Conservation (phyloP, 53 echinoderm and acorn worm genomes). For the Patiria pectinifera region DNA sequence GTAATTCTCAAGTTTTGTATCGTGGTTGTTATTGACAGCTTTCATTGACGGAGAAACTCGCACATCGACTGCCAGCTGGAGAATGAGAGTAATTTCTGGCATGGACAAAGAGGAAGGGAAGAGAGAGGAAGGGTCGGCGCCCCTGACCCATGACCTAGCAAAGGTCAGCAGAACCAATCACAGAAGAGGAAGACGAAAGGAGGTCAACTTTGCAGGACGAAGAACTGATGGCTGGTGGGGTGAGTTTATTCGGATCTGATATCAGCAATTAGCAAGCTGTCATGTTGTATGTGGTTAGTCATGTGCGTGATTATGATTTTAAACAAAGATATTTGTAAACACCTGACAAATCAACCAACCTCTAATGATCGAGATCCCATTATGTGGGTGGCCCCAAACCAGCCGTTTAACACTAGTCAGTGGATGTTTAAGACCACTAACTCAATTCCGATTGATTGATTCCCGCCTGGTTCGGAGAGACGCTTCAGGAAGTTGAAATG, state of each 20-base stretch:
- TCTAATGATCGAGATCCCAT: too few species aligned
- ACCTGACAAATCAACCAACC: too few species aligned
- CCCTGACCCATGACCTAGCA: slow-evolving; percentile 79
- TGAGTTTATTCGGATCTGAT: slow-evolving; percentile 42
- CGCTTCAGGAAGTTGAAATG: too few species aligned
- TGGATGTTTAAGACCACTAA: too few species aligned
- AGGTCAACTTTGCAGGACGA: slow-evolving; percentile 68
- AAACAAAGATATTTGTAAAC: too few species aligned
- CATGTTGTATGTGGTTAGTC: too few species aligned
- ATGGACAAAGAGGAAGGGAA: slow-evolving; percentile 63
- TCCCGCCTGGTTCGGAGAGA: too few species aligned
- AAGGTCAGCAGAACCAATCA: slow-evolving; percentile 69
- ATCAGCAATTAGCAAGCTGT: too few species aligned
- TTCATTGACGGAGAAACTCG: slow-evolving; percentile 43
- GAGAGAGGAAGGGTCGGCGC: slow-evolving; percentile 77
- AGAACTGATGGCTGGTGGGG: slow-evolving; percentile 82
- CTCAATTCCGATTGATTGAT: too few species aligned
- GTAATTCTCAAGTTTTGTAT: not conserved
- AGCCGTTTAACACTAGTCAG: too few species aligned
- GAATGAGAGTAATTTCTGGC: slow-evolving; percentile 50
- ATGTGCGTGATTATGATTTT: too few species aligned
- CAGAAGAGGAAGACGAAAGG: slow-evolving; percentile 76
- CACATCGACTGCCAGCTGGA: not conserved
- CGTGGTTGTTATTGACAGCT: slow-evolving; percentile 30
- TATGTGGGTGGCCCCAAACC: too few species aligned